A percentile compares a stretch with the other conserved stretches of the same genome.
Conservation (phyloP, 2,113 vertebrate species). For the Butorides virescens region DNA sequence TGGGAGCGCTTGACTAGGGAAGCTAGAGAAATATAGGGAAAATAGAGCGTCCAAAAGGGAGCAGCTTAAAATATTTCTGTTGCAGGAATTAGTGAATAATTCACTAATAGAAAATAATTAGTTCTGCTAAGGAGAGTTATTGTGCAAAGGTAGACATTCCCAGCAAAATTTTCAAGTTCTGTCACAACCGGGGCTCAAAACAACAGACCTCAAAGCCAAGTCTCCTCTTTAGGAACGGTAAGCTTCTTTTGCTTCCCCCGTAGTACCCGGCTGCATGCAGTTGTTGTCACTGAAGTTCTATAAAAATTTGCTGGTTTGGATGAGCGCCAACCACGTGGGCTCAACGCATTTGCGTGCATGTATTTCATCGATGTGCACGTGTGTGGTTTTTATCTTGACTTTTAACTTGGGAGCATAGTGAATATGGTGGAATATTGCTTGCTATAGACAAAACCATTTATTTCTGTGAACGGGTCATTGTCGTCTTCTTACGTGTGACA, state of each 20-base stretch:
- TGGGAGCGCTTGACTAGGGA: neutral
- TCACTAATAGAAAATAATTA: neutral
- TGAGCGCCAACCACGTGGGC: too few relatives aligned
- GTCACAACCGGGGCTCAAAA: neutral
- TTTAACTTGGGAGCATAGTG: neutral
- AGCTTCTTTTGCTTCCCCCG: neutral
- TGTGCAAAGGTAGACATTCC: neutral
- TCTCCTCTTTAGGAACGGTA: neutral
- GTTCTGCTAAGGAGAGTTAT: neutral
- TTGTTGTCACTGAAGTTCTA: neutral
- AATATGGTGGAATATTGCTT: neutral
- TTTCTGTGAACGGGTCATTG: neutral
- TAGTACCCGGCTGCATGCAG: neutral
- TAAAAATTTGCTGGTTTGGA: neutral
- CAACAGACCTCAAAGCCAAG: too few relatives aligned
- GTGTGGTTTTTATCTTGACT: neutral
- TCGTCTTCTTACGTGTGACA: neutral
- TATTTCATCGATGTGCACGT: fast-evolving
- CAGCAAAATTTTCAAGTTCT: neutral
- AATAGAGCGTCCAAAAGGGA: neutral
- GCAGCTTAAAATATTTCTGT: neutral
- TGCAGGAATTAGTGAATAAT: neutral
- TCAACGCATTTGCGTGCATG: too few relatives aligned
- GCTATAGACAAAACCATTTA: neutral
- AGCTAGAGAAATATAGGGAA: neutral